Percentiles rank a stretch among this genome's conserved stretches.
phyloP scores from a whole-genome alignment of 2,797 vertebrate species.

The Allobates femoralis region DNA sequence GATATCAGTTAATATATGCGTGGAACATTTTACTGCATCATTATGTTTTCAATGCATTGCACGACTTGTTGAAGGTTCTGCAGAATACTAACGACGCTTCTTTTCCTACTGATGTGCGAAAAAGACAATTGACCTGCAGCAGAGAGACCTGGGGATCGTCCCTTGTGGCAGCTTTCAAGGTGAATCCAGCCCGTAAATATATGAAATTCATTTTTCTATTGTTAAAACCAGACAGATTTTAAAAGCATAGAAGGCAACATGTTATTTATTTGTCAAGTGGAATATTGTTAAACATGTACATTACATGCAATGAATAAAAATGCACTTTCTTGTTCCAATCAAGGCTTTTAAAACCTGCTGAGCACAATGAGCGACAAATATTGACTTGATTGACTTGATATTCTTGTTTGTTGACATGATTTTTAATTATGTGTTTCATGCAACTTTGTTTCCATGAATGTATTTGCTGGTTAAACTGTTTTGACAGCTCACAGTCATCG shows the following conservation, averaged over 20 bases:
- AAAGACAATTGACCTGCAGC: slow-evolving; percentile 63
- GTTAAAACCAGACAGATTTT: slow-evolving; percentile 29
- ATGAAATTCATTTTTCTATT: slow-evolving; percentile 40
- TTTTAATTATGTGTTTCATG: slow-evolving; percentile 23
- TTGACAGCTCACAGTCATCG: slow-evolving; percentile 9
- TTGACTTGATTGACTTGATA: neutral
- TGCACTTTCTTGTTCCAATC: neutral
- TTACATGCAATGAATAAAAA: slow-evolving; percentile 30
- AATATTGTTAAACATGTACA: slow-evolving; percentile 22
- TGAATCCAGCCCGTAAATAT: slow-evolving; percentile 49
- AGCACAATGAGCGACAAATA: neutral
- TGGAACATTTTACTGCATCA: slow-evolving; percentile 48
- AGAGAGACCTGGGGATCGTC: slow-evolving; percentile 51
- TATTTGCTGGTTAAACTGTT: slow-evolving; percentile 2
- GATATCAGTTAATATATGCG: neutral
- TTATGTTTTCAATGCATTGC: slow-evolving; percentile 55
- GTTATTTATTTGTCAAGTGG: slow-evolving; percentile 46
- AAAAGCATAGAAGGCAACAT: slow-evolving; percentile 4
- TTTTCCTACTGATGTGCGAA: slow-evolving; percentile 46
- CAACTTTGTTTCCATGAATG: neutral
- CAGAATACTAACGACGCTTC: slow-evolving; percentile 58
- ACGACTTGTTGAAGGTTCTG: slow-evolving; percentile 56
- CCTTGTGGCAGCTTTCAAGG: slow-evolving; percentile 55
- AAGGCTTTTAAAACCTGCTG: neutral
- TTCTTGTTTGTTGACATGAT: neutral